Evolutionary conservation across 2,113 vertebrate genomes (phyloP), one percentile per base, ranked within the genome.

Genomic region (Turdus rufiventris): DNA sequence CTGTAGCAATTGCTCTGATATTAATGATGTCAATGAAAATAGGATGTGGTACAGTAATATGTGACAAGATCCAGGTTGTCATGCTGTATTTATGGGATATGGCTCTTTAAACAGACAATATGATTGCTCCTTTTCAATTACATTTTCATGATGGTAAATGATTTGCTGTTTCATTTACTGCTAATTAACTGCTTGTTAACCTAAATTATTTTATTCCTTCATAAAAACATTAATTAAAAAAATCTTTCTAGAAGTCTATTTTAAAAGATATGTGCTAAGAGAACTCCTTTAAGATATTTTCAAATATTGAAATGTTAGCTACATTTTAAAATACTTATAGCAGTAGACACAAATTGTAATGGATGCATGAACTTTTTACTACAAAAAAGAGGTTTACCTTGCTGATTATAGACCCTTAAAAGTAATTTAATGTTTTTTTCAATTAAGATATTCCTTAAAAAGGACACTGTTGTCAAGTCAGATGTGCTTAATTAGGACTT

Each of bases 401-500:
- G 8, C 12, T 43, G 47, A 66, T 50, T n/a, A 16, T 1, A 48
- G 14, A 42, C 14, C 16, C 28, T 65, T 50, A 42, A 48, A 75
- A 88, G 5, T 9, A 56, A 63, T 10, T 18, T 28, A 42, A 42
- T 25, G 19, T 36, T 85, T 56, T 18, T 42, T 63, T 45, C 14
- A 10, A 1, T 71, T 77, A 63, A 67, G 17, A 18, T 67, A 31
- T 18, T 34, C 11, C 24, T 85, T 45, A 53, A 13, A 40, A 77
- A 70, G 8, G 4, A 14, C 33, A 14, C 18, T 68, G 7, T 25
- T 50, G 19, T 38, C 24, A 33, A 84, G 8, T 48, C 77, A 66
- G 40, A 42, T 60, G 51, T 54, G 25, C 85, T 66, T 93, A 93
- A 87, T 94, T 91, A 91, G 58, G 76, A 73, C 24, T 81, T 23